Evolutionary conservation across 2,113 vertebrate species (phyloP).

Genomic region (Rostratula benghalensis): DNA sequence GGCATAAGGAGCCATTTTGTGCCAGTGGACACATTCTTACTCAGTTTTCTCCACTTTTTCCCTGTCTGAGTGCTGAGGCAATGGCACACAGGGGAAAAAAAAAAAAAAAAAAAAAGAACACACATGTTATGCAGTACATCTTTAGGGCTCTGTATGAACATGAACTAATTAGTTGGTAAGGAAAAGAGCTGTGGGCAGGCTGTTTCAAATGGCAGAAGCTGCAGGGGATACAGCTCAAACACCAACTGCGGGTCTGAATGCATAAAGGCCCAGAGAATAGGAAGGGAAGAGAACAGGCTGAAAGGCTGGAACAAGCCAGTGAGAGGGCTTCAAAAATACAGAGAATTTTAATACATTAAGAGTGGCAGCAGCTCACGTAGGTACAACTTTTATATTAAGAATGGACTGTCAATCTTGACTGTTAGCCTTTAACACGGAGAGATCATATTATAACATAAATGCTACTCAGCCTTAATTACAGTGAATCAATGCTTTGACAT

Average conservation of each 20-base stretch:
- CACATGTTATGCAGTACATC: neutral
- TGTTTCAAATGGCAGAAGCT: neutral
- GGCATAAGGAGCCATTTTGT: neutral
- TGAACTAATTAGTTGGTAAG: neutral
- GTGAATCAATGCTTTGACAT: neutral
- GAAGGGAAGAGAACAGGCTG: neutral
- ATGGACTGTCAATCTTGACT: neutral
- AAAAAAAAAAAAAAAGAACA: neutral
- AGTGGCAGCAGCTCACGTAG: neutral
- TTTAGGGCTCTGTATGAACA: neutral
- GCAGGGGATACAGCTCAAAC: neutral
- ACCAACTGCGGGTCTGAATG: neutral
- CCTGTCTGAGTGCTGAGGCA: neutral
- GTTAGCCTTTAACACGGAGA: neutral
- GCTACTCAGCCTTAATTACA: neutral
- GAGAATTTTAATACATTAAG: neutral
- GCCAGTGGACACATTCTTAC: neutral
- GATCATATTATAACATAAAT: neutral
- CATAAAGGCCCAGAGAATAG: neutral
- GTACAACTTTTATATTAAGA: neutral
- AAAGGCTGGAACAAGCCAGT: neutral
- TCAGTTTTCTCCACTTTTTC: neutral
- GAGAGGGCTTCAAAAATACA: neutral
- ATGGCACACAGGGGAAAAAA: accelerated
- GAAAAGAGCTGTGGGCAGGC: neutral